These are phyloP conservation scores for Centrocercus urophasianus DNA, from an alignment of 2,113 vertebrate genomes.

Conservation along the genomic window DNA sequence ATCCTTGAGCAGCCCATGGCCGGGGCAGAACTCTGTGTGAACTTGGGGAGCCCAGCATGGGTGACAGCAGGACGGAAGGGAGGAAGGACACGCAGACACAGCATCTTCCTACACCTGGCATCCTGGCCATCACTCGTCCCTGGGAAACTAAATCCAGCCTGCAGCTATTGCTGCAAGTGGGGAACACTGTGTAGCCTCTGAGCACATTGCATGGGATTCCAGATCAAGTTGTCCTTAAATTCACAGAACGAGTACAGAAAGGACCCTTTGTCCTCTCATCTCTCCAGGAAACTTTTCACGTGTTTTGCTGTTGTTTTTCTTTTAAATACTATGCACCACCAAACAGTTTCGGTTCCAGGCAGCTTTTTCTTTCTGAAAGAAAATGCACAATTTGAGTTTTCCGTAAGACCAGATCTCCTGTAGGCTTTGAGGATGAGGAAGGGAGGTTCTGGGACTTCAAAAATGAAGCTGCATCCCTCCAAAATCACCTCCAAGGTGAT, in stretches of 20 bases:
- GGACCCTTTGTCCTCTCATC: neutral
- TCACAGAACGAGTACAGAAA: too few relatives aligned
- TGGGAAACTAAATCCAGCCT: neutral
- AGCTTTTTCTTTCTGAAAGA: neutral
- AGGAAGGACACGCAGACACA: neutral
- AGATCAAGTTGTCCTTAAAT: neutral
- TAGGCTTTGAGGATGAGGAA: neutral
- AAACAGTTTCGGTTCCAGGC: neutral
- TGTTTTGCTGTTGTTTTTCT: neutral
- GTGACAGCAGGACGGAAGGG: neutral
- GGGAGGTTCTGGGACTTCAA: neutral
- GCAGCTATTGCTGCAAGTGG: neutral
- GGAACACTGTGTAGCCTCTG: neutral
- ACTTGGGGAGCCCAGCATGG: neutral
- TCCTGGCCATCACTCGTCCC: neutral
- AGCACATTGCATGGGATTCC: neutral
- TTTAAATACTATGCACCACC: neutral
- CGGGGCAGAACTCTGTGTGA: rapidly evolving
- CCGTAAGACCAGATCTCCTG: neutral
- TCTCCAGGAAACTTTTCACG: neutral
- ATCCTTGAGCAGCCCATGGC: neutral
- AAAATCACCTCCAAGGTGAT: neutral
- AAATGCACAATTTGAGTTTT: neutral
- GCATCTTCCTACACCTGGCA: neutral
- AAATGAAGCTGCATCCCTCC: neutral